phyloP scores from a whole-genome alignment of 2,888 invertebrate species.

The Lysandra bellargus region DNA sequence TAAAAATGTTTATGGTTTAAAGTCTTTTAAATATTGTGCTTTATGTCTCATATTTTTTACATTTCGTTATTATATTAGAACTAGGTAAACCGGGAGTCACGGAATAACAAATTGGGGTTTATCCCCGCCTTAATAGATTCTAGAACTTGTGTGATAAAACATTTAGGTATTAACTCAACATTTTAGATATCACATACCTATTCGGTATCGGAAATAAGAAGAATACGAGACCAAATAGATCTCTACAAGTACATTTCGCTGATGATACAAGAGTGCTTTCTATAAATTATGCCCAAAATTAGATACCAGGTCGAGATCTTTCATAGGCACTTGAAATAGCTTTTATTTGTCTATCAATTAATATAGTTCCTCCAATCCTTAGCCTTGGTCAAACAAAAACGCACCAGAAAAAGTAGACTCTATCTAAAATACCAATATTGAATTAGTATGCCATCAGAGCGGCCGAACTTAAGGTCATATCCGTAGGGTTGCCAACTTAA shows the following conservation, averaged over 20 bases:
- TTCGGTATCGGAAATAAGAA: no score
- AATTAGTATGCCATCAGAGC: conserved; percentile 28
- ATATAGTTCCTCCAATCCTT: conserved; percentile 2
- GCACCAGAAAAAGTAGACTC: conserved; percentile 14
- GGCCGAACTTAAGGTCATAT: conserved; percentile 16
- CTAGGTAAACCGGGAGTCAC: no score
- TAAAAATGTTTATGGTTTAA: no score
- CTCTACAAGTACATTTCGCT: not conserved
- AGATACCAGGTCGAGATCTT: conserved; percentile 1
- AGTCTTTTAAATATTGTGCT: no score
- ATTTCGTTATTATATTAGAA: no score
- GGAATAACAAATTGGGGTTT: no score
- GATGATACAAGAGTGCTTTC: not conserved
- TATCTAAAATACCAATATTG: conserved; percentile 26
- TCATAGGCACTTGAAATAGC: not conserved
- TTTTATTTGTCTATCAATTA: not conserved
- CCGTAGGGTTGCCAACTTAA: not conserved
- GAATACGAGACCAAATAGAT: not conserved
- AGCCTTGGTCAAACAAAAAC: not conserved
- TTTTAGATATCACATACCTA: no score
- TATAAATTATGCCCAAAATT: not conserved
- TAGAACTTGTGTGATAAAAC: no score
- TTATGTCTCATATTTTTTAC: no score
- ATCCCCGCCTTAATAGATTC: no score
- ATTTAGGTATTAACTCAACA: not conserved